Evolutionary conservation across 2,888 invertebrate species (phyloP), one percentile per base, ranked within the genome.

Genomic region (Copidosoma aretas): DNA sequence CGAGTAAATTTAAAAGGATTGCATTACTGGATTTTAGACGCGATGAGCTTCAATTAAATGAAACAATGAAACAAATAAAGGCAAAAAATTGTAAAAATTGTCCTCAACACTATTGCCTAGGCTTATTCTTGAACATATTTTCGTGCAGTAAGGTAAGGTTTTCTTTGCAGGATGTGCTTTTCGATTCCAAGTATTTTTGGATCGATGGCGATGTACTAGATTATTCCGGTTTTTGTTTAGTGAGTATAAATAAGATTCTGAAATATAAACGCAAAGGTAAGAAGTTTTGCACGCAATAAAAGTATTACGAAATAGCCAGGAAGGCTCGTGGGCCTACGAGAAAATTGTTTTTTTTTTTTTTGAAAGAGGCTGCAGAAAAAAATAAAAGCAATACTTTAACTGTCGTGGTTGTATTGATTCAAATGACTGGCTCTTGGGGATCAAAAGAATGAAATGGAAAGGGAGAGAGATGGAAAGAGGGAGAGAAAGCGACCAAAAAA

Each of bases 331-430:
- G 43, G 19, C 41, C 19, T 12, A 15, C 43, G 12, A 41, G 10
- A 32, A 53, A 52, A 61, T 53, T 21, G 51, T n/a, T 61, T 61
- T 61, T 53, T 21, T 32, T 32, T 32, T 32, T 8, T 32, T 32
- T 32, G 52, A 21, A 10, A 21, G 52, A n/a, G 21, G n/a, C 10
- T n/a, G 10, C 19, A n/a, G 52, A 21, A 24, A 19, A 52, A 52
- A 52, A 39, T 32, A 61, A 52, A 39, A 52, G 61, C 25, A 32
- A 56, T 21, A 32, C 59, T 60, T 60, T 24, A 60, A n/a, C 59
- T 49, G 59, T 15, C 59, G 22, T 46, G 59, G 43, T 41, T 15
- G 43, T 62, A 62, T 54, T 54, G 62, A 62, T 62, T 62, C 19
- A 24, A 54, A 41, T 8, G 41, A 43, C 43, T 62, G 54, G 54